A percentile compares a stretch with the other conserved stretches of the same genome.
phyloP scores from a whole-genome alignment of 2,113 vertebrate genomes.

The Dicentrarchus labrax region DNA sequence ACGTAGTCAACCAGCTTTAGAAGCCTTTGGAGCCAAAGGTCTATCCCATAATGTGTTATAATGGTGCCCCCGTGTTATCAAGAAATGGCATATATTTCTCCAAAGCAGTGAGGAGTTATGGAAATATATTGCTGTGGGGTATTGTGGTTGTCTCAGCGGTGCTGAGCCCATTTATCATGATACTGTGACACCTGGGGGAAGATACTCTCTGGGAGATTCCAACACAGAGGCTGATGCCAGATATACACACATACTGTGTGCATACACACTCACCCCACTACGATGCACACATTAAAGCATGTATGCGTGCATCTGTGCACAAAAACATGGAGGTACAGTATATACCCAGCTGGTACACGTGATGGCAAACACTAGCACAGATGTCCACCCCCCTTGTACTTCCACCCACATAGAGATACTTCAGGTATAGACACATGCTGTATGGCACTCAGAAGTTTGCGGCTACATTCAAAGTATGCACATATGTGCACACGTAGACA shows the following conservation, averaged over 20 bases:
- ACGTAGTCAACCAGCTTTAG: slow-evolving; percentile 47
- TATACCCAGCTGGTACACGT: slow-evolving; percentile 29
- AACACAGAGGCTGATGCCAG: slow-evolving; percentile 53
- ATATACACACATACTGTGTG: slow-evolving; percentile 1
- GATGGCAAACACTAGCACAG: slow-evolving; percentile 10
- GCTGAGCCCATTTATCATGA: slow-evolving; percentile 80
- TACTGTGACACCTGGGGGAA: slow-evolving; percentile 75
- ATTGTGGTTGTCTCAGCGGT: slow-evolving; percentile 77
- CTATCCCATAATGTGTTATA: slow-evolving; percentile 70
- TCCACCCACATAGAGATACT: neutral
- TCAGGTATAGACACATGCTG: neutral
- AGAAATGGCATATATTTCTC: slow-evolving; percentile 74
- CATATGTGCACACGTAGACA: slow-evolving; percentile 11
- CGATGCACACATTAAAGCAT: neutral
- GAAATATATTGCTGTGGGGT: slow-evolving; percentile 80
- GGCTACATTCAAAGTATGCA: slow-evolving; percentile 11
- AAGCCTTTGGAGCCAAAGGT: slow-evolving; percentile 65
- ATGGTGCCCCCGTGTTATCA: slow-evolving; percentile 74
- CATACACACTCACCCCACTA: neutral
- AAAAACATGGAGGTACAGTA: slow-evolving; percentile 20
- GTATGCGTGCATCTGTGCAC: slow-evolving; percentile 10
- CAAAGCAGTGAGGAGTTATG: slow-evolving; percentile 75
- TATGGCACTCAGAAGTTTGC: neutral
- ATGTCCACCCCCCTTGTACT: slow-evolving; percentile 2
- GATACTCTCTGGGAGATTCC: slow-evolving; percentile 66